A percentile compares a stretch with the other conserved stretches of the same genome.
phyloP scores from a whole-genome alignment of 2,113 vertebrate species.

The Forbesichthys papilliferus region DNA sequence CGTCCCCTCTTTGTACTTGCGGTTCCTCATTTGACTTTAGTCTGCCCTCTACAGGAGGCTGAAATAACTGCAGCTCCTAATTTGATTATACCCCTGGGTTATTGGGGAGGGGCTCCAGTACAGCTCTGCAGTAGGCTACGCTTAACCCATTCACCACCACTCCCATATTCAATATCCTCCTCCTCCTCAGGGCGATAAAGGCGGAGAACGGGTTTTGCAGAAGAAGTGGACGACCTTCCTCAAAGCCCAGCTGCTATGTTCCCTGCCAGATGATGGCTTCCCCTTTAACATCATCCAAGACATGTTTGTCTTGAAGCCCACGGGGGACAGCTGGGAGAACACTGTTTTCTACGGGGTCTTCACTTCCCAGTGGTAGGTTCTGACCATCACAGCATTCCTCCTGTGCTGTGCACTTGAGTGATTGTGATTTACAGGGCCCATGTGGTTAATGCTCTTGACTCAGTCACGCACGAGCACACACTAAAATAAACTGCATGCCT shows the following conservation, averaged over 20 bases:
- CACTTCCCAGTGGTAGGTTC: conserved; percentile 90
- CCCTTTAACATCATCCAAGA: conserved; percentile 97
- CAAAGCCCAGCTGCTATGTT: conserved; percentile 93
- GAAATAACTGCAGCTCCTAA: conserved; percentile 15
- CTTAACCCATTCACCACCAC: not conserved
- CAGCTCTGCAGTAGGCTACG: no score
- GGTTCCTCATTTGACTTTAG: conserved; percentile 10
- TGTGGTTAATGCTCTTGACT: conserved; percentile 12
- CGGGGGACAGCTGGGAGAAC: conserved; percentile 81
- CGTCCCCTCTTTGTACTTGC: not conserved
- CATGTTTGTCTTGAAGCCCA: conserved; percentile 89
- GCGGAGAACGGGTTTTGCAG: conserved; percentile 93
- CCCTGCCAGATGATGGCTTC: conserved; percentile 88
- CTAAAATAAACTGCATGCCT: not conserved
- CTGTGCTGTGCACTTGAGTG: not conserved
- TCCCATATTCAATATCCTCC: not conserved
- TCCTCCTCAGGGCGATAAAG: conserved; percentile 84
- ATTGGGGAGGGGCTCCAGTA: no score
- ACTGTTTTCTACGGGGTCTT: conserved; percentile 94
- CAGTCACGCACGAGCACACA: not conserved
- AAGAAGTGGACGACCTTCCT: conserved; percentile 97
- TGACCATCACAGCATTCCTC: not conserved
- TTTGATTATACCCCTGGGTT: not conserved
- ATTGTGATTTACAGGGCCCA: conserved; percentile 2
- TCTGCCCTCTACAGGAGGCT: conserved; percentile 35